Conservation (phyloP, 2,888 invertebrate genomes). For the Oligia strigilis region DNA sequence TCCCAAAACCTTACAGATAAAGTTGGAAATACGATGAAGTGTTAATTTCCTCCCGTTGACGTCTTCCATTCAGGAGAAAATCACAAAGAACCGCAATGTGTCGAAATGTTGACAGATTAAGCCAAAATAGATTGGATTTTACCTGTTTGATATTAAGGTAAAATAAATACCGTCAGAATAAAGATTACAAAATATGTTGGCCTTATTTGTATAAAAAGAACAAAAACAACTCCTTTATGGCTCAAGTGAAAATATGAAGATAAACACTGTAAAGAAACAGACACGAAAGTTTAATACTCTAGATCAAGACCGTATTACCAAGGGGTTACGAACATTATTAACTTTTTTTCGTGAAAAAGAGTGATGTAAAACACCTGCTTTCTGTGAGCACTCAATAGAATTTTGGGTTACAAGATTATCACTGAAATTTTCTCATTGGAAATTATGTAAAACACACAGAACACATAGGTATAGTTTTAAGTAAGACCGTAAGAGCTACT, state of each 20-base stretch:
- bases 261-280: background rate
- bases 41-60: background rate
- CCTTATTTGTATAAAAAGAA: conserved; percentile 21
- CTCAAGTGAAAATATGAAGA: background rate
- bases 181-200: conserved; percentile 10
- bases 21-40: conserved; percentile 23
- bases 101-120: conserved; percentile 51
- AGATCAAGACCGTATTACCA: background rate
- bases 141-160: conserved; percentile 28
- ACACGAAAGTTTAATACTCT: background rate
- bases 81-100: conserved; percentile 30
- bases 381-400: background rate
- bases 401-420: background rate
- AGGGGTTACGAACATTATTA: background rate
- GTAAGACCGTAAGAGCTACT: background rate
- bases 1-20: background rate
- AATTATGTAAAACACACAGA: background rate
- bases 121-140: conserved; percentile 43
- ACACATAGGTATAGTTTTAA: background rate
- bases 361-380: no score
- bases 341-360: background rate
- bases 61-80: conserved; percentile 33
- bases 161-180: conserved; percentile 20
- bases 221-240: background rate
- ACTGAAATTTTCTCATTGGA: background rate